Conservation (phyloP, 2,797 vertebrate genomes). For the Nannoperca obscura region DNA sequence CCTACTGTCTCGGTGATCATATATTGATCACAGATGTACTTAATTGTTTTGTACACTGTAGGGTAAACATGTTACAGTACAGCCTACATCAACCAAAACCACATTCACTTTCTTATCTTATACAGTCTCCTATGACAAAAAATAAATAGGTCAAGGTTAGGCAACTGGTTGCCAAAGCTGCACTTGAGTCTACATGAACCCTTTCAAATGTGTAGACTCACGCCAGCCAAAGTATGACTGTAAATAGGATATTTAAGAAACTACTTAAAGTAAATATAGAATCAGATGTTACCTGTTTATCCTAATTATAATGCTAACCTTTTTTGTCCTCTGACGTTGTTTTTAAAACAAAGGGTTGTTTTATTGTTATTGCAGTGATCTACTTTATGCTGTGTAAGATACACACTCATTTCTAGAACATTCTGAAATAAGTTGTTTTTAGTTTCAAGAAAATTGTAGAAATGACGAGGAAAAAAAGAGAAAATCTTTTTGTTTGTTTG, state of each 20-base stretch:
- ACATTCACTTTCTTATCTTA: not conserved
- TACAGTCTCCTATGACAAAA: slow-evolving; percentile 7
- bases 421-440: not conserved
- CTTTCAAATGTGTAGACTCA: slow-evolving; percentile 9
- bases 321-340: not conserved
- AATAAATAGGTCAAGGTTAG: slow-evolving; percentile 52
- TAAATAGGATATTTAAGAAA: not conserved
- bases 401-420: not conserved
- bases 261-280: not conserved
- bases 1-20: not conserved
- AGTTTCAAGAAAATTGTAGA: not conserved
- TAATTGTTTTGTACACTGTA: not conserved
- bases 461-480: not conserved
- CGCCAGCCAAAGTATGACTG: not conserved
- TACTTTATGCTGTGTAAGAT: not conserved
- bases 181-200: not conserved
- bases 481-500: not conserved
- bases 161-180: slow-evolving; percentile 13
- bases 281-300: not conserved
- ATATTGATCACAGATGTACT: not conserved
- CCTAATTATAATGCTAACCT: not conserved
- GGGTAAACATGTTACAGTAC: slow-evolving; percentile 1
- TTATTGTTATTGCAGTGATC: not conserved
- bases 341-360: not conserved
- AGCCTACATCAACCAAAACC: not conserved